Base-by-base conservation (phyloP, 2,888 invertebrate species). In the Erebia ligea region DNA sequence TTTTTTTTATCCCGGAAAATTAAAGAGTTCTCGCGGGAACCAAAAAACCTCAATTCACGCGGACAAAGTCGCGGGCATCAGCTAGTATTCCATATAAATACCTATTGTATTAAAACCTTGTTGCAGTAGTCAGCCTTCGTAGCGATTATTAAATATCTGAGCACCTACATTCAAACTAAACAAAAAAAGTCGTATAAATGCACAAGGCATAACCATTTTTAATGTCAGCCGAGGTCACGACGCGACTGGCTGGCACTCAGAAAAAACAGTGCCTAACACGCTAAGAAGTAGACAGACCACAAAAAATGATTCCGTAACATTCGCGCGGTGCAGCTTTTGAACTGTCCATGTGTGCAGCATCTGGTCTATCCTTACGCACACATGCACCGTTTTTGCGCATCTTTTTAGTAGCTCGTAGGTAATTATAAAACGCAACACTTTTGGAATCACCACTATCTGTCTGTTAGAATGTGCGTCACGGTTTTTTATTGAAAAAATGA, bases 181-280 rank as follows among this genome's bases (percentile, higher is more conserved):
- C 76, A 79, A 81, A 81, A 80, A 81, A 80, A 79, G 80, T 58
- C 74, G 81, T 81, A 84, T 84, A 84, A 86, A 84, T 85, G 84
- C 84, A 84, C 83, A 77, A 82, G 83, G 84, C 86, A 87, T 87
- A 87, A 86, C 86, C 80, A 87, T 86, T 86, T 85, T 86, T 86
- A 87, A 89, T 86, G 88, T 87, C 88, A 90, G 87, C 77, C 85
- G 90, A 90, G 91, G 91, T 91, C 90, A 90, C 86, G 86, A 85
- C 80, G 85, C 86, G 86, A 82, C 86, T 86, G 82, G 82, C 86
- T 86, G 82, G 82, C 79, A 81, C 71, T 81, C 79, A 82, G 80
- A 88, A 89, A 90, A 89, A 89, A 86, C 82, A 81, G 81, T 82
- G 82, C 84, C 85, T 84, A 87, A 86, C 85, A 86, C 83, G 86